Percentiles rank a stretch among this genome's conserved stretches.
Conservation (phyloP, 2,113 vertebrate genomes). For the Lycaon pictus region DNA sequence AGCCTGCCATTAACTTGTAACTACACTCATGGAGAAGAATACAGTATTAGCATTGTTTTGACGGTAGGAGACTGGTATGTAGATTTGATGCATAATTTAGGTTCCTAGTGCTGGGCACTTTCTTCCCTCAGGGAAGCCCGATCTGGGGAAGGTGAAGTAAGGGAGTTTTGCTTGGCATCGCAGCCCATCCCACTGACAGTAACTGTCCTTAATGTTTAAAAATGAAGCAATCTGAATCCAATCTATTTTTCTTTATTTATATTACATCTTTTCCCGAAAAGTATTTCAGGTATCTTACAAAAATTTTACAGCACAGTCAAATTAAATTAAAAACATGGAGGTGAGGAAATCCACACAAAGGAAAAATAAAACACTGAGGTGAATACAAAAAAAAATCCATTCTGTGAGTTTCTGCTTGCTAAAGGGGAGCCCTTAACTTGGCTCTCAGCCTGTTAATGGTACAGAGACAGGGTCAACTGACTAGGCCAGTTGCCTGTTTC, state of each 20-base stretch:
- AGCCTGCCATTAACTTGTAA: not conserved
- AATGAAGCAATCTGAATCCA: not conserved
- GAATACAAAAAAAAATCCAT: not conserved
- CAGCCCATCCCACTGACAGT: not conserved
- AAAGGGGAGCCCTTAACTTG: not conserved
- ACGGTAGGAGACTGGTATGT: not conserved
- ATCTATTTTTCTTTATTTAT: slow-evolving; percentile 29
- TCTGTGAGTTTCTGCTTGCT: not conserved
- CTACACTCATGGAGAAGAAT: not conserved
- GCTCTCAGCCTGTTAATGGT: not conserved
- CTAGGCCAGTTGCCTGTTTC: not conserved
- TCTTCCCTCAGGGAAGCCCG: not conserved
- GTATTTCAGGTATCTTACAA: slow-evolving; percentile 21
- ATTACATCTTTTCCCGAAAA: not conserved
- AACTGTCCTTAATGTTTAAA: not conserved
- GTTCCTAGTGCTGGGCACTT: not conserved
- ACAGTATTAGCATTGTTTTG: not conserved
- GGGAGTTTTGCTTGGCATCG: not conserved
- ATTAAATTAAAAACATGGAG: slow-evolving; percentile 45
- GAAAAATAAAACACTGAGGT: not conserved
- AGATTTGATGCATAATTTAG: not conserved
- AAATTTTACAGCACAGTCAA: not conserved
- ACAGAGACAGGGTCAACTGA: not conserved
- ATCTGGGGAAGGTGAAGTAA: not conserved
- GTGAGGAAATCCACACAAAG: not conserved